Evolutionary conservation across 2,888 invertebrate genomes (phyloP).

Genomic region (Strigamia transsilvanica): DNA sequence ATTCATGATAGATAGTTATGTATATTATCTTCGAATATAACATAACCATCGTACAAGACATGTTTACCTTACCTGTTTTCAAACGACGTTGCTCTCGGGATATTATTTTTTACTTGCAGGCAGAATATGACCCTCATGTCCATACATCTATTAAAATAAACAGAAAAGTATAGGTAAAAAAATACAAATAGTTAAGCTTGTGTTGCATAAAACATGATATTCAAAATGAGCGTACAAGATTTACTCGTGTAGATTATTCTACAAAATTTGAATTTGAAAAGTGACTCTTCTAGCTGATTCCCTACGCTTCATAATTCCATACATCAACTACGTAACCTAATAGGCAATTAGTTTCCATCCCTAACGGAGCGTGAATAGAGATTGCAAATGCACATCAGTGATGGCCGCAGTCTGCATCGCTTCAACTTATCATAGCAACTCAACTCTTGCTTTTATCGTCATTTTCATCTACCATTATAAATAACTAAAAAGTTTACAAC

Average conservation of each 20-base stretch:
- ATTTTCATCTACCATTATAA: constrained; percentile 28
- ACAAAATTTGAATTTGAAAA: background rate
- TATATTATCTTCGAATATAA: too few species aligned
- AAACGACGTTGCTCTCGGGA: too few species aligned
- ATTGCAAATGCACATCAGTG: constrained; percentile 45
- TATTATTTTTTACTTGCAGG: too few species aligned
- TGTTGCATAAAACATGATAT: too few species aligned
- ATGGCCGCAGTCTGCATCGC: constrained; percentile 40
- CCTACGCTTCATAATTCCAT: constrained; percentile 41
- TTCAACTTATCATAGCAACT: constrained; percentile 33
- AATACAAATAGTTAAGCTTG: too few species aligned
- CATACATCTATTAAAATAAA: too few species aligned
- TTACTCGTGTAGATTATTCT: too few species aligned
- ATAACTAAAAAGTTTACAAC: constrained; percentile 18
- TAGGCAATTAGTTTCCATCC: constrained; percentile 47
- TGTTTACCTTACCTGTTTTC: too few species aligned
- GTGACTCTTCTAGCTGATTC: background rate
- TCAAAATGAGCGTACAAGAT: background rate
- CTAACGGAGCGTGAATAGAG: constrained; percentile 46
- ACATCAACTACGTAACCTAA: constrained; percentile 45
- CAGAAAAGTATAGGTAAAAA: too few species aligned
- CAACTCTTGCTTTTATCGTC: constrained; percentile 28
- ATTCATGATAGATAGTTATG: too few species aligned
- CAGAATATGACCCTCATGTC: too few species aligned
- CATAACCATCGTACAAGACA: too few species aligned